Evolutionary conservation across 2,888 invertebrate genomes (phyloP).

Genomic region (Plusia festucae): DNA sequence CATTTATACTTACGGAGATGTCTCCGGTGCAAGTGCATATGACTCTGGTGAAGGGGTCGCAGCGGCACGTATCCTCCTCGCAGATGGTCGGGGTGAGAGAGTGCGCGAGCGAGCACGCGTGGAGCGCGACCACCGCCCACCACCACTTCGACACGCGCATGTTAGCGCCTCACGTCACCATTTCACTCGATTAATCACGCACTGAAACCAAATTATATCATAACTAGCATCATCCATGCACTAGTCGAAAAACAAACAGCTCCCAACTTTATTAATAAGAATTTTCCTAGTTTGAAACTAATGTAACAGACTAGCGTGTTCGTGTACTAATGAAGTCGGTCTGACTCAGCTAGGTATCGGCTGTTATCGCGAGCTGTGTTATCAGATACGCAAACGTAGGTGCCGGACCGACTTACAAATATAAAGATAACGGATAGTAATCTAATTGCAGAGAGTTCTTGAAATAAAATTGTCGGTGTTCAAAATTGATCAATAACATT

Average conservation of each 20-base stretch:
- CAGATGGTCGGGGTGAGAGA: constrained; percentile 80
- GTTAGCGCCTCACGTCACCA: constrained; percentile 82
- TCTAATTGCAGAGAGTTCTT: constrained; percentile 34
- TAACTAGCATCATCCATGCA: constrained; percentile 12
- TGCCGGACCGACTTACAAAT: constrained; percentile 39
- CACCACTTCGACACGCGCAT: constrained; percentile 81
- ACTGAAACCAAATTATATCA: constrained; percentile 61
- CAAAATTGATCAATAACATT: too few relatives aligned
- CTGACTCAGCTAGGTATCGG: constrained; percentile 80
- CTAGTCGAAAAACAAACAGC: constrained; percentile 19
- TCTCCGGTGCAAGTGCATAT: constrained; percentile 88
- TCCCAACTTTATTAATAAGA: constrained; percentile 30
- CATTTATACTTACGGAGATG: constrained; percentile 75
- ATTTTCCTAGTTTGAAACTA: constrained; percentile 21
- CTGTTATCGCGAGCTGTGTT: constrained; percentile 78
- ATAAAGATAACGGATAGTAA: constrained; percentile 38
- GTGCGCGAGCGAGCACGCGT: constrained; percentile 70
- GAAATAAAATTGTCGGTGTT: too few relatives aligned
- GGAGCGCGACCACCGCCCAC: constrained; percentile 73
- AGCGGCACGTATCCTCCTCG: constrained; percentile 88
- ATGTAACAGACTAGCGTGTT: constrained; percentile 50
- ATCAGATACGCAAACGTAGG: constrained; percentile 78
- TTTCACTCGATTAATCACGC: constrained; percentile 67
- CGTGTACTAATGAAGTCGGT: constrained; percentile 63
- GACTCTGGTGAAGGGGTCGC: constrained; percentile 89